Evolutionary conservation across 1,140 invertebrate genomes (phyloP), one percentile per base, ranked within the genome.

Genomic region (Neodiprion fabricii): DNA sequence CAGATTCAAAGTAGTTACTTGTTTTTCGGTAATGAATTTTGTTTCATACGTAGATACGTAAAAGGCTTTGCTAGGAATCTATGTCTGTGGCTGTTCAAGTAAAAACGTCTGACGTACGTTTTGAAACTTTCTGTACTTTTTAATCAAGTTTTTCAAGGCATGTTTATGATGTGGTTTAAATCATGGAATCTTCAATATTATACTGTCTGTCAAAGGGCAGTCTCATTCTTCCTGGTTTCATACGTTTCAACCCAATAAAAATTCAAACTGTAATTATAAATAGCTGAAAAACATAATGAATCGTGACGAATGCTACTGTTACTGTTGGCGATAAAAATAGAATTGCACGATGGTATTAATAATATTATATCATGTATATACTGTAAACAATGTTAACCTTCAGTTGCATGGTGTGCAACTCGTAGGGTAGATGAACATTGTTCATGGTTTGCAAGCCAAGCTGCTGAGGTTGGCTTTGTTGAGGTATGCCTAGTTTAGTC

Each of bases 341-440:
- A 61, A 61, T 61, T 61, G 48, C n/a, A 50, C 70, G 28, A 67
- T 47, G 49, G 48, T 47, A 65, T 49, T 66, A 89, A 88, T 80
- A 89, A 86, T 67, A 89, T 80, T 72, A 89, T 85, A 74, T 86
- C 88, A 74, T 88, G 86, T 61, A 88, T 88, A 85, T 90, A 89
- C 76, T 61, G 88, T 88, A 85, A 90, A 89, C 76, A 90, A 86
- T 67, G 83, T 87, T 90, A 78, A 91, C 91, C 81, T 91, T 91
- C 50, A 91, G 89, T 81, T 87, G 91, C 91, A 82, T 91, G 85
- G 82, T 91, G 89, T 86, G 92, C 79, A 85, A 88, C 86, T 84
- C 90, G 81, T 86, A 90, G 79, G 83, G 89, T 86, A 82, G 84
- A 87, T 85, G 90, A 85, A 87, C 90, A 88, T 91, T 91, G 73